Percentiles rank a stretch among this genome's conserved stretches.
These are phyloP conservation scores for Calosoma granatense DNA, from an alignment of 1,140 invertebrate species.

Conservation along the genomic window DNA sequence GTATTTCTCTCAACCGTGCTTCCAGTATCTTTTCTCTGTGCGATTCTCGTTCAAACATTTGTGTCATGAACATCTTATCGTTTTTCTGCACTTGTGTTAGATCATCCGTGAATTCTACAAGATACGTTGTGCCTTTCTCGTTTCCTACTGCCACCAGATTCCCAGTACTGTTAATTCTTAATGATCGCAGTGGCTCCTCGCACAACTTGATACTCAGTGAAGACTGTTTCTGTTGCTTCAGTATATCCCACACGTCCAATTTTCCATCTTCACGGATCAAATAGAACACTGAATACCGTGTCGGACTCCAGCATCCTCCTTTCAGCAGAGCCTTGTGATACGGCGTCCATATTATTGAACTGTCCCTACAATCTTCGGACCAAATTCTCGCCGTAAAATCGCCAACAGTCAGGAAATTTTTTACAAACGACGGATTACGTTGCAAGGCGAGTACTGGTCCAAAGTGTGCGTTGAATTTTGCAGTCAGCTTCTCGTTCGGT, in stretches of 20 bases:
- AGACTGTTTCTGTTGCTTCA: constrained; percentile 78
- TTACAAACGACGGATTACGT: constrained; percentile 79
- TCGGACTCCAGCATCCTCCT: constrained; percentile 82
- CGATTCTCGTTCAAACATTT: constrained; percentile 85
- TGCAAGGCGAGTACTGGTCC: constrained; percentile 78
- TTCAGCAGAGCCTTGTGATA: constrained; percentile 63
- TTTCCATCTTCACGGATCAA: constrained; percentile 79
- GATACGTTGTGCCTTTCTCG: constrained; percentile 70
- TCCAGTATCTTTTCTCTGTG: constrained; percentile 87
- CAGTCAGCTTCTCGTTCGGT: constrained; percentile 64
- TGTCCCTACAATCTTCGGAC: constrained; percentile 88
- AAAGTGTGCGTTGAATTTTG: constrained; percentile 68
- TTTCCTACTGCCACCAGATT: constrained; percentile 77
- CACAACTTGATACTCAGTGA: constrained; percentile 74
- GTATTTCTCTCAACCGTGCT: constrained; percentile 67
- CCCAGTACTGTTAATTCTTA: constrained; percentile 47
- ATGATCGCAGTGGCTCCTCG: constrained; percentile 45
- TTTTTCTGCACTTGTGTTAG: constrained; percentile 71
- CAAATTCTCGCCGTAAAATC: constrained; percentile 88
- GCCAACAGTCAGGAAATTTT: constrained; percentile 86
- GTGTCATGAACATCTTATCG: constrained; percentile 76
- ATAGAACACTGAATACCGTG: constrained; percentile 77
- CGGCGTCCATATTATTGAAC: constrained; percentile 84
- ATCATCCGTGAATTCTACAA: constrained; percentile 78
- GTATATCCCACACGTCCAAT: constrained; percentile 82